Conservation (phyloP, 2,888 invertebrate genomes). For the Lydus trimaculatus region DNA sequence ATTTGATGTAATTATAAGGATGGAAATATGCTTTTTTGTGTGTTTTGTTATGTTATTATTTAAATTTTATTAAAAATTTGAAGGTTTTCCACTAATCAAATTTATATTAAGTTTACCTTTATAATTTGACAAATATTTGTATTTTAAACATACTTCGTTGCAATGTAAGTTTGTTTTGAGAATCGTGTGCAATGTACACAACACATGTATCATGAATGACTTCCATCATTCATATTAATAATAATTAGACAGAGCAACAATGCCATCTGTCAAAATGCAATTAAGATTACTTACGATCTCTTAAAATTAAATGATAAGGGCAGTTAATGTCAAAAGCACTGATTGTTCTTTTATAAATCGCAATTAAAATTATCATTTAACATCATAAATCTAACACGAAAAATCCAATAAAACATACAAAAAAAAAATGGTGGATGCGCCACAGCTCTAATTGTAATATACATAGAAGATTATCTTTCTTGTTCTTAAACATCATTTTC, state of each 20-base stretch:
- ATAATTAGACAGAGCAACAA: too few species aligned
- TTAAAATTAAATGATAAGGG: neutral
- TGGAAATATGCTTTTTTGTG: too few species aligned
- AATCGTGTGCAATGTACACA: neutral
- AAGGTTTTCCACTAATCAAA: too few species aligned
- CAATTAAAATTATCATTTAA: neutral
- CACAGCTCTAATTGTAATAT: neutral
- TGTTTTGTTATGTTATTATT: too few species aligned
- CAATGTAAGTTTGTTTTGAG: neutral
- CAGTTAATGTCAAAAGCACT: neutral
- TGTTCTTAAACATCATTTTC: neutral
- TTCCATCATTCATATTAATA: neutral
- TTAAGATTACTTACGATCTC: neutral
- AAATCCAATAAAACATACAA: too few species aligned
- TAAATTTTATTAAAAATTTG: too few species aligned
- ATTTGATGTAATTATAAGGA: too few species aligned
- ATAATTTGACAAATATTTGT: too few species aligned
- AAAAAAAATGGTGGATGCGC: neutral
- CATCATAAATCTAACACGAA: neutral
- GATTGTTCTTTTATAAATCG: neutral
- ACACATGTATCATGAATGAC: neutral
- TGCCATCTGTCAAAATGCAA: slow-evolving; percentile 4
- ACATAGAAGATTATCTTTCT: too few species aligned
- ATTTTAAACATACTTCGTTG: too few species aligned
- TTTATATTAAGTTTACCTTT: too few species aligned